Evolutionary conservation across 2,113 vertebrate genomes (phyloP), one percentile per base, ranked within the genome.

Genomic region (Chlorodrepanis virens): DNA sequence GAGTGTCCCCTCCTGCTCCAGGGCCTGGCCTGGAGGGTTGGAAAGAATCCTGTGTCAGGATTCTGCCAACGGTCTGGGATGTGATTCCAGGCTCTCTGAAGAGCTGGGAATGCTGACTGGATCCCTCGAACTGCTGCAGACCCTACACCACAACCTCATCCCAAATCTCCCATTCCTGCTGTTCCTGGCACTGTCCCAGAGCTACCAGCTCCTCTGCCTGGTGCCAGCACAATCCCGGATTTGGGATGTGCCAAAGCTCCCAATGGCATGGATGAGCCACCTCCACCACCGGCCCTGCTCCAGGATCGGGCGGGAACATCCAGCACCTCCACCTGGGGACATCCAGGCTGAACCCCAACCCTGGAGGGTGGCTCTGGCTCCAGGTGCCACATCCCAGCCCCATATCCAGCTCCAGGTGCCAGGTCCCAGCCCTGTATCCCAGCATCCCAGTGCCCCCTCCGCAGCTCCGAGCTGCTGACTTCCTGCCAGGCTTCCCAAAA

Each of bases 261-360:
- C 70, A n/a, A 10, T 10, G 1, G 60, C n/a, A 65, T 0, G 35
- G 60, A 65, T 5, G 15, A 49, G n/a, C 19, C 59, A 24, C 19
- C 49, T 44, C 49, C 4, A 4, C 2, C 27, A 5, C 8, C 5
- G 3, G 31, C 10, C 37, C 37, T 2, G 0, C 47, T 44, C 39
- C 0, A 1, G 69, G 40, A 54, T 25, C 1, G 1, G 29, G n/a
- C 0, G 1, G 50, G 50, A 75, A 13, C 50, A 47, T 5, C n/a
- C 28, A 5, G 69, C 49, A 45, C 28, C 18, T 47, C 33, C 49
- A 8, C 2, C 6, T 10, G 69, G 59, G 4, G 50, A n/a, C 50
- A 49, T 5, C 50, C 40, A 7, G n/a, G 47, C 33, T 35, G 22
- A 18, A 10, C 18, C n/a, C 59, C 69, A 28, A 11, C 5, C 24